phyloP scores from a whole-genome alignment of 2,113 vertebrate genomes.

The Sphyrna mokarran region DNA sequence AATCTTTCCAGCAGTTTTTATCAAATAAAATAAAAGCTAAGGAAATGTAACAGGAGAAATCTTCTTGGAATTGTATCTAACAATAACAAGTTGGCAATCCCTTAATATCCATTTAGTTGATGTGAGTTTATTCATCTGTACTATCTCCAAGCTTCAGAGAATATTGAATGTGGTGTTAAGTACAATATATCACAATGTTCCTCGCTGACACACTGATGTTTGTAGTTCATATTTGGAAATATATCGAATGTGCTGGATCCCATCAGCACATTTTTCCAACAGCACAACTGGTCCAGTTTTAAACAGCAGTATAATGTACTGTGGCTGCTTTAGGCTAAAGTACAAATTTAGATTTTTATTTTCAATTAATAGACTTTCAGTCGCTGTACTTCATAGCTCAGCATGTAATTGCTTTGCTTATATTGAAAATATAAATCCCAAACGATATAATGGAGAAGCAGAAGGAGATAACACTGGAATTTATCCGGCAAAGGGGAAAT shows the following conservation, averaged over 20 bases:
- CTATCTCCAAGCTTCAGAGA: background rate
- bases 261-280: background rate
- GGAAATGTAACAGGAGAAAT: background rate
- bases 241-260: background rate
- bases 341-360: constrained; percentile 27
- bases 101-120: background rate
- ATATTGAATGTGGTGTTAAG: constrained; percentile 24
- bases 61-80: background rate
- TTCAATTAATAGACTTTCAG: constrained; percentile 33
- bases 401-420: background rate
- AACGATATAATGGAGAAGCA: background rate
- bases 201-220: background rate
- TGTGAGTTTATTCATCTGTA: constrained; percentile 6
- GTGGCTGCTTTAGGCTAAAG: background rate
- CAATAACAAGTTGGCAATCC: background rate
- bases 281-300: background rate
- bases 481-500: too few species aligned
- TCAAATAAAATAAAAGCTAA: background rate
- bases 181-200: background rate
- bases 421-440: constrained; percentile 9
- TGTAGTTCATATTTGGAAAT: background rate
- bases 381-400: background rate
- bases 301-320: background rate
- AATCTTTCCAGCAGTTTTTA: background rate
- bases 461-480: too few species aligned